Percentiles rank a stretch among this genome's conserved stretches.
Conservation (phyloP, 2,797 vertebrate species). For the Oreortyx pictus region DNA sequence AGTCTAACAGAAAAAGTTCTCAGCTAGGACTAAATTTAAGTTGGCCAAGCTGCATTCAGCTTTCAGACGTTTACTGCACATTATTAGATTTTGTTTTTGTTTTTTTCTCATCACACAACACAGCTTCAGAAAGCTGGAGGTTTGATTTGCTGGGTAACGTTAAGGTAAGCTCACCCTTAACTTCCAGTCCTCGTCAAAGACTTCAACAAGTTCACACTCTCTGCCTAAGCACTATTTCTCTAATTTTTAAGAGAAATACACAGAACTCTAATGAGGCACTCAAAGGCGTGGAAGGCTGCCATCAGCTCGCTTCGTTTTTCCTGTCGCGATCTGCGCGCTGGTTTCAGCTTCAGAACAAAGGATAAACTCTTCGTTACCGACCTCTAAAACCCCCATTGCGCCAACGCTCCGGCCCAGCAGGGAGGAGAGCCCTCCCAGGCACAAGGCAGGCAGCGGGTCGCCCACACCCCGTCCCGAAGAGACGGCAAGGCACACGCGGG, state of each 20-base stretch:
- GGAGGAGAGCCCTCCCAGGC: not conserved
- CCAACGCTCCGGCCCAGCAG: fast-evolving
- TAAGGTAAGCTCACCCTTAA: not conserved
- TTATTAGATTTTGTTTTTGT: not conserved
- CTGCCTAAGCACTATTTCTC: not conserved
- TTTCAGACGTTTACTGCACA: not conserved
- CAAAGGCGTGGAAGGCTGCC: not conserved
- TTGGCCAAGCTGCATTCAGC: not conserved
- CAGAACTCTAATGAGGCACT: not conserved
- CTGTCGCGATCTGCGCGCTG: not conserved
- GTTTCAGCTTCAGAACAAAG: not conserved
- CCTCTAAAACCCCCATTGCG: not conserved
- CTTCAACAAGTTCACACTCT: not conserved
- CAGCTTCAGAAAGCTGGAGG: not conserved
- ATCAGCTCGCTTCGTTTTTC: not conserved
- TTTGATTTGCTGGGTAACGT: not conserved
- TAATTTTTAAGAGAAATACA: not conserved
- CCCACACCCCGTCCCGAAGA: not conserved
- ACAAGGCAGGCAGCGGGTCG: not conserved
- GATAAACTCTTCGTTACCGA: not conserved
- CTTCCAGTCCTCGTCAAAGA: not conserved
- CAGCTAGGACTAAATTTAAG: not conserved
- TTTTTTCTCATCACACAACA: not conserved
- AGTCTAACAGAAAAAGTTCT: not conserved
- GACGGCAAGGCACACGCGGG: not conserved